A percentile compares a stretch with the other conserved stretches of the same genome.
Conservation (phyloP, 2,888 invertebrate species). For the Dasysyrphus albostriatus region DNA sequence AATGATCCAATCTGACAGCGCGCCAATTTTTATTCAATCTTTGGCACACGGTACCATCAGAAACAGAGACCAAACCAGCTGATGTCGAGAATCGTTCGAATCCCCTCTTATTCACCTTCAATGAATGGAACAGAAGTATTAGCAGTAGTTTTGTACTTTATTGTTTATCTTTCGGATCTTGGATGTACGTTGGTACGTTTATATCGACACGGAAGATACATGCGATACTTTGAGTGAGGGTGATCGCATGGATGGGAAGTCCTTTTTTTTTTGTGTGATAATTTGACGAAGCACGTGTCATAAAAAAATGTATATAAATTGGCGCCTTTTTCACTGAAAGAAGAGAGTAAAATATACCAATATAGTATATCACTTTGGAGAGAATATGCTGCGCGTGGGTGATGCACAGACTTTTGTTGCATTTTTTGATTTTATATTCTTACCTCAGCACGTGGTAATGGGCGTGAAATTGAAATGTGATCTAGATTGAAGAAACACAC, state of each 20-base stretch:
- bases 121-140: conserved; percentile 60
- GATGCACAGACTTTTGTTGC: conserved; percentile 46
- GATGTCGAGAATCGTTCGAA: conserved; percentile 8
- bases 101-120: neutral
- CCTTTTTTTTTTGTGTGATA: conserved; percentile 35
- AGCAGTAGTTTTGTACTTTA: conserved; percentile 66
- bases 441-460: conserved; percentile 70
- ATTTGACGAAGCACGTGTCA: conserved; percentile 70
- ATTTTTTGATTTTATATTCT: conserved; percentile 14
- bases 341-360: neutral
- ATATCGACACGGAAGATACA: conserved; percentile 7
- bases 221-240: conserved; percentile 46
- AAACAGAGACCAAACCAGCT: conserved; percentile 42
- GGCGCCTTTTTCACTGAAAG: conserved; percentile 63
- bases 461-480: conserved; percentile 74
- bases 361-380: neutral
- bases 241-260: conserved; percentile 37
- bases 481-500: conserved; percentile 28
- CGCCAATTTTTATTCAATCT: conserved; percentile 57
- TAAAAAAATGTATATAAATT: conserved; percentile 49
- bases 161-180: conserved; percentile 64
- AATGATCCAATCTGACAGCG: conserved; percentile 73
- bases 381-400: conserved; percentile 53
- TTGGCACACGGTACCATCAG: conserved; percentile 32
- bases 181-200: neutral